These are phyloP conservation scores for Crotophaga sulcirostris DNA, from an alignment of 2,113 vertebrate genomes.

Conservation along the genomic window DNA sequence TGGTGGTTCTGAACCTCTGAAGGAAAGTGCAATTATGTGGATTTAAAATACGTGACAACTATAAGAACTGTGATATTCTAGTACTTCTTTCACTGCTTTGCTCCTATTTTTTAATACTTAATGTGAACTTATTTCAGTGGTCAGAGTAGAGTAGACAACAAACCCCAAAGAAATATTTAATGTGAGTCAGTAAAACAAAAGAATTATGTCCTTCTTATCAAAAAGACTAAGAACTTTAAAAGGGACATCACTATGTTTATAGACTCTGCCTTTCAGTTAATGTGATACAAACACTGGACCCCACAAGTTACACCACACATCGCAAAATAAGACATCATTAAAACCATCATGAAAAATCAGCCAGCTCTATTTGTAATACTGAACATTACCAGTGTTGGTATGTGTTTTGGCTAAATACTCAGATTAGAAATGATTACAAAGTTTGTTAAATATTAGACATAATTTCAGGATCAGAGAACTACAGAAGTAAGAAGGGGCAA, in stretches of 20 bases:
- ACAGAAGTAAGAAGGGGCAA: background rate
- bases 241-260: too few species aligned
- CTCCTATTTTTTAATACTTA: background rate
- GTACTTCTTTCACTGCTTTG: background rate
- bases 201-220: background rate
- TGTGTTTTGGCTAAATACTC: background rate
- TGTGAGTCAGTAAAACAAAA: background rate
- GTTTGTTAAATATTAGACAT: background rate
- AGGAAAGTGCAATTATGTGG: background rate
- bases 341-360: background rate
- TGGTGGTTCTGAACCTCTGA: background rate
- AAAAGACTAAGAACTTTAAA: background rate
- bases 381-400: background rate
- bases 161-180: background rate
- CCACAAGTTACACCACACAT: background rate
- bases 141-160: background rate
- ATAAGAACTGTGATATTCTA: background rate
- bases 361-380: background rate
- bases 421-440: background rate
- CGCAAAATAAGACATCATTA: background rate
- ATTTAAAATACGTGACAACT: background rate
- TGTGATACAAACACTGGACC: background rate
- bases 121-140: background rate
- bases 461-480: background rate
- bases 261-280: background rate